Evolutionary conservation across 2,888 invertebrate genomes (phyloP).

Genomic region (Helleia helle): DNA sequence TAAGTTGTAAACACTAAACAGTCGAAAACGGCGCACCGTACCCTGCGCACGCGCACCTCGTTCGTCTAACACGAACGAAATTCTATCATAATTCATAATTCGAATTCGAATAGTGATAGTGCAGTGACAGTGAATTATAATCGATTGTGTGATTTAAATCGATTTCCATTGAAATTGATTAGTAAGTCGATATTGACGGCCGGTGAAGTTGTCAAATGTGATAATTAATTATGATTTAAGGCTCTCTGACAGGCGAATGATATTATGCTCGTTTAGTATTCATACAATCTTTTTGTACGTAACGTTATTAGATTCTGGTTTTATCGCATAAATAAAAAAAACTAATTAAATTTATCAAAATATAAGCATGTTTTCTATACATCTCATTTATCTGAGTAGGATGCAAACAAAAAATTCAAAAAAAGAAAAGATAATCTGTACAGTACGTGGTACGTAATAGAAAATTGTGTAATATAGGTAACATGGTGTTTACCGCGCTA

Average conservation of each 20-base stretch:
- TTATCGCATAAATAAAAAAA: no score
- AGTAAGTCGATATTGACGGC: background rate
- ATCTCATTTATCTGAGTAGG: no score
- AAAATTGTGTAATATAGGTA: slow-evolving; percentile 5
- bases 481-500: background rate
- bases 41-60: slow-evolving; percentile 56
- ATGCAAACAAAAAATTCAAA: no score
- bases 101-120: slow-evolving; percentile 9
- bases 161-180: background rate
- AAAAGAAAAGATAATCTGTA: no score
- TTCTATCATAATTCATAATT: slow-evolving; percentile 16
- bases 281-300: no score
- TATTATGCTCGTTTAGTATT: no score
- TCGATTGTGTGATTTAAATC: background rate
- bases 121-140: background rate
- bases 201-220: background rate
- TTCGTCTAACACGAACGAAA: no score
- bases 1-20: slow-evolving; percentile 39
- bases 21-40: slow-evolving; percentile 58
- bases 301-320: no score
- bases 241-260: slow-evolving; percentile 3
- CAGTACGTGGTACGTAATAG: slow-evolving; percentile 6
- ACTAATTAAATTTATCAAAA: no score
- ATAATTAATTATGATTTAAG: no score
- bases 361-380: no score